Percentiles rank a stretch among this genome's conserved stretches.
phyloP scores from a whole-genome alignment of 1,140 invertebrate species.

The Bombus huntii region DNA sequence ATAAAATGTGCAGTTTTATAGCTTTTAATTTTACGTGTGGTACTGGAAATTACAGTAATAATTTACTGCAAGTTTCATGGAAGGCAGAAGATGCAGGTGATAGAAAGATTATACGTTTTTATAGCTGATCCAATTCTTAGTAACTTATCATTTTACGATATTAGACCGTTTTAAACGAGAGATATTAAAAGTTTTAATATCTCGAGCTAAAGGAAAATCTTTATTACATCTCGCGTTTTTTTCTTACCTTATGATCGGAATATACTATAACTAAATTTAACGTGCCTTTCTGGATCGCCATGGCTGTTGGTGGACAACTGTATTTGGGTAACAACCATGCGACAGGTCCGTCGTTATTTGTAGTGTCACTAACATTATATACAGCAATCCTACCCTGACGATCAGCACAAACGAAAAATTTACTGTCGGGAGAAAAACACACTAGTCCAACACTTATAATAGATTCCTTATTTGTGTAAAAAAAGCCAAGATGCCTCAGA shows the following conservation, averaged over 20 bases:
- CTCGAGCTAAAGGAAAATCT: neutral
- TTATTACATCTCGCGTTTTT: neutral
- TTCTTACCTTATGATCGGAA: conserved; percentile 87
- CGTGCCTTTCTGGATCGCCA: conserved; percentile 84
- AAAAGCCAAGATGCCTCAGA: conserved; percentile 68
- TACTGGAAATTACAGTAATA: neutral
- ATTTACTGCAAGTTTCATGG: conserved; percentile 15
- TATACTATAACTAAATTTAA: conserved; percentile 86
- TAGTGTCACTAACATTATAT: conserved; percentile 81
- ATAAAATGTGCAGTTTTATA: conserved; percentile 28
- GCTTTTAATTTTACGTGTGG: conserved; percentile 31
- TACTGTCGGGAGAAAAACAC: conserved; percentile 83
- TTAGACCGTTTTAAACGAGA: neutral
- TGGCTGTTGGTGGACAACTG: conserved; percentile 85
- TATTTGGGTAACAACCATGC: conserved; percentile 86
- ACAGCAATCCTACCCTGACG: conserved; percentile 84
- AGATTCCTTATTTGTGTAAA: conserved; percentile 70
- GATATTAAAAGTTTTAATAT: conserved; percentile 12
- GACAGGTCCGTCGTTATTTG: conserved; percentile 76
- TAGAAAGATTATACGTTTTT: conserved; percentile 22
- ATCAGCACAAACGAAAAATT: conserved; percentile 86
- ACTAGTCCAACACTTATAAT: conserved; percentile 68
- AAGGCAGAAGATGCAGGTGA: neutral
- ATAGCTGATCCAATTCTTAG: conserved; percentile 6
- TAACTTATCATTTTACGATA: conserved; percentile 12